Conservation (phyloP, 2,888 invertebrate species). For the Rotaria macrura region DNA sequence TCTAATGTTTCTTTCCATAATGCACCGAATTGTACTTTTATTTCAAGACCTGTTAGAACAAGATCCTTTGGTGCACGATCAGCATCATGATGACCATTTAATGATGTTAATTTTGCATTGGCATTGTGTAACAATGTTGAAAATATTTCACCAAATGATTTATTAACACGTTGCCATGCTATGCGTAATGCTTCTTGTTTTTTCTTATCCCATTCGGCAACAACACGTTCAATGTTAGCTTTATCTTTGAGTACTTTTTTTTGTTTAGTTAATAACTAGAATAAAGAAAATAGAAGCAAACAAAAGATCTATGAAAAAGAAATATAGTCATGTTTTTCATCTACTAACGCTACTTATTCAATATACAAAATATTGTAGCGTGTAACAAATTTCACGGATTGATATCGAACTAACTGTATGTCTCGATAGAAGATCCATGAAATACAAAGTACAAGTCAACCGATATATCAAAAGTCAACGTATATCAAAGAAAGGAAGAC, state of each 20-base stretch:
- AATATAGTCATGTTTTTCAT: too few relatives aligned
- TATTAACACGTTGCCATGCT: slow-evolving; percentile 73
- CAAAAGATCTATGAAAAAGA: too few relatives aligned
- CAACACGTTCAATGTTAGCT: slow-evolving; percentile 55
- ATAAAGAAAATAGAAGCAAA: too few relatives aligned
- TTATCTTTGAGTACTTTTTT: slow-evolving; percentile 67
- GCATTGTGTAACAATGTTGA: slow-evolving; percentile 78
- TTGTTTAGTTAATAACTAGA: slow-evolving; percentile 62
- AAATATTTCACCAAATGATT: slow-evolving; percentile 88
- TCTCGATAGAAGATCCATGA: too few relatives aligned
- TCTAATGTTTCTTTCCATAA: slow-evolving; percentile 89
- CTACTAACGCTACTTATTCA: too few relatives aligned
- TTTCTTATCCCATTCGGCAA: slow-evolving; percentile 61
- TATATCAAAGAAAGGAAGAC: too few relatives aligned
- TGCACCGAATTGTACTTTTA: slow-evolving; percentile 77
- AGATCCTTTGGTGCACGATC: slow-evolving; percentile 43
- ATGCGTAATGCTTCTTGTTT: slow-evolving; percentile 60
- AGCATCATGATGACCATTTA: slow-evolving; percentile 21
- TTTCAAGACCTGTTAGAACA: slow-evolving; percentile 75
- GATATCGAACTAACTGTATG: too few relatives aligned
- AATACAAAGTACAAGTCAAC: too few relatives aligned
- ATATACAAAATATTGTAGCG: too few relatives aligned
- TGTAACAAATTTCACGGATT: too few relatives aligned
- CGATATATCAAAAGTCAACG: too few relatives aligned
- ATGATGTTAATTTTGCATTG: slow-evolving; percentile 63